Evolutionary conservation across 1,140 invertebrate species (phyloP).

Genomic region (Caerostris extrusa): DNA sequence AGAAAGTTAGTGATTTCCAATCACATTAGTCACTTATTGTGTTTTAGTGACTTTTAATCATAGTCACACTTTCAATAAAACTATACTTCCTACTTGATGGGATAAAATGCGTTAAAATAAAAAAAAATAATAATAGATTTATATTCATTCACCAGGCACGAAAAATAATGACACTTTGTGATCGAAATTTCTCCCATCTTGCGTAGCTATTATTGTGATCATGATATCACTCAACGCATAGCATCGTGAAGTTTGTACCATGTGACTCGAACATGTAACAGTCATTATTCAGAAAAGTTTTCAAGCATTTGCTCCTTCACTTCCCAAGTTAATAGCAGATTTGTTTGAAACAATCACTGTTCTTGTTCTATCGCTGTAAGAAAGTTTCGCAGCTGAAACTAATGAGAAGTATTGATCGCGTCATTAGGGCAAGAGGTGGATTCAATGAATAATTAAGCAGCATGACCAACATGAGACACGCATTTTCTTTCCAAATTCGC

Average conservation of each 20-base stretch:
- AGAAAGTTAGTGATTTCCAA: no score
- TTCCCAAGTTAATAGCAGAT: conserved; percentile 69
- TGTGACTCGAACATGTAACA: conserved; percentile 72
- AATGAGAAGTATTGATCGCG: conserved; percentile 76
- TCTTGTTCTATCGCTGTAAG: conserved; percentile 73
- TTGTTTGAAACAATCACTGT: conserved; percentile 77
- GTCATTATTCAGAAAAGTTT: conserved; percentile 77
- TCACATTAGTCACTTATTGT: no score
- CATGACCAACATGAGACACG: conserved; percentile 68
- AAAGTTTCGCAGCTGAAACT: conserved; percentile 77
- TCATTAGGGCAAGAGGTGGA: conserved; percentile 66
- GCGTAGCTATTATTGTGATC: conserved; percentile 49
- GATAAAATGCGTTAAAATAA: no score
- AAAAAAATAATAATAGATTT: not conserved
- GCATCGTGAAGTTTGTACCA: conserved; percentile 23
- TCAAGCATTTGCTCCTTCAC: conserved; percentile 57
- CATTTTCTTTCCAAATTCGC: conserved; percentile 57
- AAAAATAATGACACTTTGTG: not conserved
- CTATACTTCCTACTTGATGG: no score
- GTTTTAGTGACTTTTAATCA: no score
- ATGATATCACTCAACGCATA: conserved; percentile 4
- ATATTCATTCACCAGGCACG: not conserved
- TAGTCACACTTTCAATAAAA: no score
- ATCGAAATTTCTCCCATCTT: conserved; percentile 12
- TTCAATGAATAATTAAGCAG: conserved; percentile 76